phyloP scores from a whole-genome alignment of 2,113 vertebrate genomes.

The Euleptes europaea region DNA sequence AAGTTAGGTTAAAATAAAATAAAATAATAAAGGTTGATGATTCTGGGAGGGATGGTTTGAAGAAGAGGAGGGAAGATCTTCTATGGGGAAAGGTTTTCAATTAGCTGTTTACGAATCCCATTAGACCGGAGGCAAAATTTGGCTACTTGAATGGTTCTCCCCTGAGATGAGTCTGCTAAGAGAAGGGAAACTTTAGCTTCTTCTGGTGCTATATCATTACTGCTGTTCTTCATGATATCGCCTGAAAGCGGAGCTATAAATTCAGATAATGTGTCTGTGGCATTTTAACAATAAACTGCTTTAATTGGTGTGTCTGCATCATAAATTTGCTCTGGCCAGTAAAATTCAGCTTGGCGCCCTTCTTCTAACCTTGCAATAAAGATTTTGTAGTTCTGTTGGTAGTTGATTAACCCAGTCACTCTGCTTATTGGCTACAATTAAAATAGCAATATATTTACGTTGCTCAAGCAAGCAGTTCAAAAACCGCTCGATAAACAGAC shows the following conservation, averaged over 20 bases:
- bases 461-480: conserved; percentile 6
- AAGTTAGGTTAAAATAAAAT: no score
- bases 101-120: no score
- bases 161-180: no score
- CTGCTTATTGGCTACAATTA: background rate
- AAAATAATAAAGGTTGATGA: no score
- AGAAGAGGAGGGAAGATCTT: no score
- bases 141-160: no score
- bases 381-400: background rate
- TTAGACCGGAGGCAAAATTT: no score
- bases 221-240: background rate
- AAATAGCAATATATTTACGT: background rate
- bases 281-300: background rate
- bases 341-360: background rate
- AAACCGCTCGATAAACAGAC: conserved; percentile 4
- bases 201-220: background rate
- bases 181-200: no score
- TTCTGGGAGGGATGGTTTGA: no score
- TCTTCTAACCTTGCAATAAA: background rate
- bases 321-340: background rate
- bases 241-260: background rate
- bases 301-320: background rate
- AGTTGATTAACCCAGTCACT: background rate
- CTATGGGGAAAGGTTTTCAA: no score
- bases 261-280: background rate